Evolutionary conservation across 2,888 invertebrate genomes (phyloP).

Genomic region (Hymenopus coronatus): DNA sequence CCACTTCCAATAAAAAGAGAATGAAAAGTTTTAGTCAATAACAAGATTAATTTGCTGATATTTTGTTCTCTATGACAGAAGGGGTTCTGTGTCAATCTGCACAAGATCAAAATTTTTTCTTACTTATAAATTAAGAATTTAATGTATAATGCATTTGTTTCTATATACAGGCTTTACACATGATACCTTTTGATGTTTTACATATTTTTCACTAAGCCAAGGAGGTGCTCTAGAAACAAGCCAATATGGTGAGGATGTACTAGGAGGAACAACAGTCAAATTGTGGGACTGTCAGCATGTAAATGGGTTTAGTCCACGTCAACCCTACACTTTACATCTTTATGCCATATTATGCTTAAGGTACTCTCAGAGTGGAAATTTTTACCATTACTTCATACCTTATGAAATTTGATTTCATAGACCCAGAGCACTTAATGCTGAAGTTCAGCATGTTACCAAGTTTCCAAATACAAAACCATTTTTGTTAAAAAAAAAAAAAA

Average conservation of each 20-base stretch:
- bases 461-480: too few relatives aligned
- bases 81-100: too few relatives aligned
- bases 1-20: too few relatives aligned
- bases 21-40: too few relatives aligned
- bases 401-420: not conserved
- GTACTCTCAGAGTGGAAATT: not conserved
- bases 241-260: not conserved
- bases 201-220: not conserved
- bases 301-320: not conserved
- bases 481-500: too few relatives aligned
- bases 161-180: too few relatives aligned
- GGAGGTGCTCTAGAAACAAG: not conserved
- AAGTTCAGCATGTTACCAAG: not conserved
- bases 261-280: not conserved
- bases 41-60: too few relatives aligned
- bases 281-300: not conserved
- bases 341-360: not conserved
- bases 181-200: too few relatives aligned
- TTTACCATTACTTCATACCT: not conserved
- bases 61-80: too few relatives aligned
- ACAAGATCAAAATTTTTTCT: too few relatives aligned
- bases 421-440: not conserved
- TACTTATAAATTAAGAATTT: too few relatives aligned
- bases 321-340: not conserved
- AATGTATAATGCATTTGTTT: too few relatives aligned